Evolutionary conservation across 2,113 vertebrate species (phyloP).

Genomic region (Cromileptes altivelis): DNA sequence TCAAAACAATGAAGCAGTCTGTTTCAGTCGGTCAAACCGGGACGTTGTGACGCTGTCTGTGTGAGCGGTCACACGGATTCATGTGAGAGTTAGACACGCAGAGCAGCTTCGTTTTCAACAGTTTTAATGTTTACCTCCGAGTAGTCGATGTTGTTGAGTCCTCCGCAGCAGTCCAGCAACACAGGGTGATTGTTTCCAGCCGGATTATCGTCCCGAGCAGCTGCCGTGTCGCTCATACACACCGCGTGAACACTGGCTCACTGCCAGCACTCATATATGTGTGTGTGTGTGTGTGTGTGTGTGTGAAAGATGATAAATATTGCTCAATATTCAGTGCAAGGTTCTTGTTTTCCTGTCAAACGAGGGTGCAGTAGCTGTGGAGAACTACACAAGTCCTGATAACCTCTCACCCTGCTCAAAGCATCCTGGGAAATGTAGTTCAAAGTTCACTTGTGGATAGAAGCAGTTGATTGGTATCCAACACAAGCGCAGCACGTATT

Average conservation of each 20-base stretch:
- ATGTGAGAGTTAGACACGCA: rapidly evolving
- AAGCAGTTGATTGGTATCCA: rapidly evolving
- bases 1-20: background rate
- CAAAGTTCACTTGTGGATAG: background rate
- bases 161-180: slow-evolving; percentile 83
- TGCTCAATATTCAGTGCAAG: slow-evolving; percentile 17
- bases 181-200: background rate
- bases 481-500: rapidly evolving
- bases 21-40: background rate
- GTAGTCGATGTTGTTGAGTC: slow-evolving; percentile 83
- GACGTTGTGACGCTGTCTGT: background rate
- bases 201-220: background rate
- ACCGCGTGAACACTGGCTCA: background rate
- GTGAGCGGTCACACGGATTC: rapidly evolving
- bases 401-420: slow-evolving; percentile 38
- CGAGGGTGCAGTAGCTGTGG: background rate
- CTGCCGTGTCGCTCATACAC: slow-evolving; percentile 61
- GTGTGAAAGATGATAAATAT: background rate
- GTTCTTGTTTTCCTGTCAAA: background rate
- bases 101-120: too few species aligned
- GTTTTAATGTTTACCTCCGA: slow-evolving; percentile 76
- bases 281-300: too few species aligned
- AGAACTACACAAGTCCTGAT: background rate
- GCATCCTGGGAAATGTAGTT: slow-evolving; percentile 78
- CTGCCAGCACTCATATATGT: background rate